These are phyloP conservation scores for Papilio machaon DNA, from an alignment of 1,140 invertebrate genomes.

Conservation along the genomic window DNA sequence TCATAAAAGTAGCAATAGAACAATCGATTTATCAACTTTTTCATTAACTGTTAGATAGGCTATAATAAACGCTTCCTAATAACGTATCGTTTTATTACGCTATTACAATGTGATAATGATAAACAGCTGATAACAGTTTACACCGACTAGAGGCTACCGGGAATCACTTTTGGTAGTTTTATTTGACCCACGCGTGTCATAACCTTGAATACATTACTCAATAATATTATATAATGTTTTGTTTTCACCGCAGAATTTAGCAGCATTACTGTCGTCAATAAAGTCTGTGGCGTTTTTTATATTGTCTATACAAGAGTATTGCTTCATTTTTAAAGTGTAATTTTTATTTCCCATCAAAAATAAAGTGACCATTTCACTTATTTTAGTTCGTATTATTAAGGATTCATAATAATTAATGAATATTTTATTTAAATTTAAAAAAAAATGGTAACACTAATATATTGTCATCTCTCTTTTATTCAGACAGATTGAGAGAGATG, in stretches of 20 bases:
- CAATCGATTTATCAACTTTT: constrained; percentile 19
- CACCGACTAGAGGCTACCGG: neutral
- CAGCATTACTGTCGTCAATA: neutral
- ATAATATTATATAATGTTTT: neutral
- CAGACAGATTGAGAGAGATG: no score
- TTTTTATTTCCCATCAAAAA: neutral
- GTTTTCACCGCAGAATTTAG: neutral
- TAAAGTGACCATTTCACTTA: no score
- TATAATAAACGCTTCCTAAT: constrained; percentile 17
- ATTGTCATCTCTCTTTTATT: no score
- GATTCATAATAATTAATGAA: no score
- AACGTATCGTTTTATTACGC: neutral
- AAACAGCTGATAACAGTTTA: neutral
- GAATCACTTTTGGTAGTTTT: constrained; percentile 11
- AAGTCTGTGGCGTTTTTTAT: neutral
- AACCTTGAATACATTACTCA: neutral
- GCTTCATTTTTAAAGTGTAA: neutral
- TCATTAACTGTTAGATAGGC: constrained; percentile 14
- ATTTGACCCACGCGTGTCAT: neutral
- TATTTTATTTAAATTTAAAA: no score
- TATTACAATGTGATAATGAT: constrained; percentile 14
- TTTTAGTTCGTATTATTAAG: no score
- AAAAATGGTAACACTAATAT: no score
- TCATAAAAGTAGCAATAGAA: neutral
- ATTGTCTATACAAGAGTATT: neutral